These are phyloP conservation scores for Eilema griseolum DNA, from an alignment of 2,888 invertebrate species.

Conservation along the genomic window DNA sequence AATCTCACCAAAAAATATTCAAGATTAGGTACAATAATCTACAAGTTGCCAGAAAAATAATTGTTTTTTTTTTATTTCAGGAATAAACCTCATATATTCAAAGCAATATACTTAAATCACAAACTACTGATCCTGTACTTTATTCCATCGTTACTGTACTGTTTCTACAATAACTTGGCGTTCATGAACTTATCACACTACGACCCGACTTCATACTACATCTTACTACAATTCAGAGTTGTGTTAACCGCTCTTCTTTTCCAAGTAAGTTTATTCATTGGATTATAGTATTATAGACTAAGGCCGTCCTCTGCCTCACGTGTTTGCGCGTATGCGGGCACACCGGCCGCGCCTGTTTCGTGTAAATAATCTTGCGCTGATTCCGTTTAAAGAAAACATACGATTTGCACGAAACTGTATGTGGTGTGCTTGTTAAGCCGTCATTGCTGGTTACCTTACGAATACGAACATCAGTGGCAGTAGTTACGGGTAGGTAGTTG, in stretches of 20 bases:
- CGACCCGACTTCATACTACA: constrained; percentile 97
- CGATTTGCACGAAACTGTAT: too few relatives aligned
- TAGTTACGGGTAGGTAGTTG: too few relatives aligned
- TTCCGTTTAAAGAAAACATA: too few relatives aligned
- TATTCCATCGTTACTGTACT: constrained; percentile 96
- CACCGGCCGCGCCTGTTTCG: too few relatives aligned
- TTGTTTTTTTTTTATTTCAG: constrained; percentile 83
- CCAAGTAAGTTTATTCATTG: constrained; percentile 88
- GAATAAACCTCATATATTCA: constrained; percentile 85
- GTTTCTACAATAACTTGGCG: constrained; percentile 97
- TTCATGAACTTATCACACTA: constrained; percentile 96
- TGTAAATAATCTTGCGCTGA: too few relatives aligned
- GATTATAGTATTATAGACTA: not conserved
- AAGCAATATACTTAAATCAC: constrained; percentile 87
- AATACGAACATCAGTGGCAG: too few relatives aligned
- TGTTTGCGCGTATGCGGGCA: too few relatives aligned
- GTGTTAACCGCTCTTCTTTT: constrained; percentile 97
- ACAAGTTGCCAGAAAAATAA: not conserved
- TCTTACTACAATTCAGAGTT: constrained; percentile 95
- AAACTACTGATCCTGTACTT: constrained; percentile 93
- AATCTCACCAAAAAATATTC: not conserved
- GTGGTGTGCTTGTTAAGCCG: too few relatives aligned
- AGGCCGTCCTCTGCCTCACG: not conserved
- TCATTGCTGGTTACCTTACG: too few relatives aligned
- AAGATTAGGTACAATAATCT: not conserved